A percentile compares a stretch with the other conserved stretches of the same genome.
phyloP scores from a whole-genome alignment of 2,113 vertebrate species.

The Erinaceus europaeus region DNA sequence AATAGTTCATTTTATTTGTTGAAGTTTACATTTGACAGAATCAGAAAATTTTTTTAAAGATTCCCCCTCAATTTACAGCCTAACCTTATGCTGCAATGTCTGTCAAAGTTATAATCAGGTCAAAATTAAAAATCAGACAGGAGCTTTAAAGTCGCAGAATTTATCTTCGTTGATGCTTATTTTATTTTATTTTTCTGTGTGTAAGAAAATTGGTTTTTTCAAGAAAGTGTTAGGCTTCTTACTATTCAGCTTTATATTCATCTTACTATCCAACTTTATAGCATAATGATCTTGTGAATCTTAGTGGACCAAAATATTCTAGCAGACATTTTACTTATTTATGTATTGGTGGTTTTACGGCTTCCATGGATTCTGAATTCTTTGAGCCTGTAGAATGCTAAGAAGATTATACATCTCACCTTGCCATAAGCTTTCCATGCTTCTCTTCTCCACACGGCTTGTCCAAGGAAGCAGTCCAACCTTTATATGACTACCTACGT shows the following conservation, averaged over 20 bases:
- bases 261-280: no score
- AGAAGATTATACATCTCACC: not conserved
- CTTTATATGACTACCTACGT: not conserved
- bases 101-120: not conserved
- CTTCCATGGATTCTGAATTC: no score
- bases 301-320: not conserved
- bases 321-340: not conserved
- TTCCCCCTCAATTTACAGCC: not conserved
- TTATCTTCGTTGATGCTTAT: not conserved
- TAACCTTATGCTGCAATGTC: not conserved
- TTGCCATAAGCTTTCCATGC: not conserved
- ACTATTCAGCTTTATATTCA: no score
- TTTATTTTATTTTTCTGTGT: not conserved
- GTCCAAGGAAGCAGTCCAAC: not conserved
- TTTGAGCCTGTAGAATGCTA: fast-evolving
- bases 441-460: not conserved
- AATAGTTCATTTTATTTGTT: no score
- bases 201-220: not conserved
- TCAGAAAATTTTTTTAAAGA: no score
- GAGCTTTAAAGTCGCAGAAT: not conserved
- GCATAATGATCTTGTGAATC: not conserved
- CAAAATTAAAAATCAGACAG: not conserved
- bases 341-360: not conserved
- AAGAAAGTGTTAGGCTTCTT: no score
- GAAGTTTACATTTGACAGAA: no score